Percentiles rank a stretch among this genome's conserved stretches.
phyloP scores from a whole-genome alignment of 2,797 vertebrate species.

The Adelosebastes latens region DNA sequence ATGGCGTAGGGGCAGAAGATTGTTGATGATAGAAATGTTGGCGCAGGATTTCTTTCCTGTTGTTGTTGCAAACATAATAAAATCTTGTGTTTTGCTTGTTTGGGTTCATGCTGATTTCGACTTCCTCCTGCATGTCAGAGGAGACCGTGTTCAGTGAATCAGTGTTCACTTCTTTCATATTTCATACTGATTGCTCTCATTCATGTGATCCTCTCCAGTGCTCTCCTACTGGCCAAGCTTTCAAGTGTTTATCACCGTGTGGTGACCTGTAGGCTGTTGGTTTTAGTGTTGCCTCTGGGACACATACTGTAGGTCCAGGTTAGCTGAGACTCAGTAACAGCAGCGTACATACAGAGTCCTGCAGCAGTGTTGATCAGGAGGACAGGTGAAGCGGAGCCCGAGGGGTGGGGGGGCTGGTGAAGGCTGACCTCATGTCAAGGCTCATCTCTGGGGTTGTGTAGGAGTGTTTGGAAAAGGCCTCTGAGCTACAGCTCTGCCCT shows the following conservation, averaged over 20 bases:
- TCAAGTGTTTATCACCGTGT: not conserved
- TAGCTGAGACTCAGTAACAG: not conserved
- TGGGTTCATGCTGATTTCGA: not conserved
- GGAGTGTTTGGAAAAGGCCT: constrained; percentile 38
- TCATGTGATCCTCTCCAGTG: not conserved
- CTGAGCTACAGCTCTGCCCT: constrained; percentile 12
- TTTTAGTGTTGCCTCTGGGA: not conserved
- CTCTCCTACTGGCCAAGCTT: not conserved
- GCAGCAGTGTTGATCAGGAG: not conserved
- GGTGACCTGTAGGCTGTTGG: not conserved
- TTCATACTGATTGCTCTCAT: not conserved
- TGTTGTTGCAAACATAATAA: not conserved
- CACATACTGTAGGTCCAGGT: not conserved
- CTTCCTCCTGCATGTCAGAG: not conserved
- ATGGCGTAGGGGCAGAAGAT: not conserved
- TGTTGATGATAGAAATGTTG: not conserved
- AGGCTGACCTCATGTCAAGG: constrained; percentile 26
- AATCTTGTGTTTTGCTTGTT: not conserved
- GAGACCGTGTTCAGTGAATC: not conserved
- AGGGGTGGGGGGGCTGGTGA: not conserved
- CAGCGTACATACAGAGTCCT: not conserved
- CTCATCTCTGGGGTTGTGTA: constrained; percentile 45
- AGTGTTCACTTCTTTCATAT: not conserved
- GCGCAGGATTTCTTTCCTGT: not conserved
- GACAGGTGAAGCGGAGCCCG: constrained; percentile 29